Base-by-base conservation (phyloP, 2,797 vertebrate genomes). In the Myripristis jacobus region DNA sequence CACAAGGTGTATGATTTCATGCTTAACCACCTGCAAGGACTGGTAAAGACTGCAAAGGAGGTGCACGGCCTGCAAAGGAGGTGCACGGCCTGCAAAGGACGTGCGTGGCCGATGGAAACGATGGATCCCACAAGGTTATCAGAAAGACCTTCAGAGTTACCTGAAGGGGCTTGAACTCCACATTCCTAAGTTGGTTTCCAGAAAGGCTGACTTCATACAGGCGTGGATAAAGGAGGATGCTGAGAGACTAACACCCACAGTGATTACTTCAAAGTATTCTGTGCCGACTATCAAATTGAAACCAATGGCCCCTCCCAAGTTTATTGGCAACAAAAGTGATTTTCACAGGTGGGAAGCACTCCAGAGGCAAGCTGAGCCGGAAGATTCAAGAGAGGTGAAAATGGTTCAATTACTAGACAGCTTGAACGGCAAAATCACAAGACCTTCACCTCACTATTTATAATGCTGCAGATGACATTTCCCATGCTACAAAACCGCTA, bases 381-480 rank as follows among this genome's bases (percentile, higher is more conserved):
- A 56, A 1, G 69, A 52, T 13, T 81, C 58, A 16, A 50, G 13
- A 10, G 69, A 82, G 27, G 80, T 80, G 13, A 80, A 77, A 2
- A 82, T 80, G 18, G 15, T 81, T 15, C 67, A 85, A 2, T 16
- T 84, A 6, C 29, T 81, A 1, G 66, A 79, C 16, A 79, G 75
- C 29, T 25, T 81, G 1, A 66, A 79, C 7, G 69, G 71, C 1
- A 76, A 27, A 53, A 65, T 68, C 1, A 31, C 0, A 31, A 46
- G 62, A 80, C 4, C 62, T 75, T 16, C 6, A 11, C 1, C 29
- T 86, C 8, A 53, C 48, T 0, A 29, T 27, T 1, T 77, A 72
- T 4, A 68, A 63, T 4, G 63, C 60, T 0, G 61, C 71, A 22
- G 69, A 78, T 9, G 79, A 82, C 6, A 77, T 86, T 6, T 73